phyloP scores from a whole-genome alignment of 2,797 vertebrate genomes.

The Choloepus didactylus region DNA sequence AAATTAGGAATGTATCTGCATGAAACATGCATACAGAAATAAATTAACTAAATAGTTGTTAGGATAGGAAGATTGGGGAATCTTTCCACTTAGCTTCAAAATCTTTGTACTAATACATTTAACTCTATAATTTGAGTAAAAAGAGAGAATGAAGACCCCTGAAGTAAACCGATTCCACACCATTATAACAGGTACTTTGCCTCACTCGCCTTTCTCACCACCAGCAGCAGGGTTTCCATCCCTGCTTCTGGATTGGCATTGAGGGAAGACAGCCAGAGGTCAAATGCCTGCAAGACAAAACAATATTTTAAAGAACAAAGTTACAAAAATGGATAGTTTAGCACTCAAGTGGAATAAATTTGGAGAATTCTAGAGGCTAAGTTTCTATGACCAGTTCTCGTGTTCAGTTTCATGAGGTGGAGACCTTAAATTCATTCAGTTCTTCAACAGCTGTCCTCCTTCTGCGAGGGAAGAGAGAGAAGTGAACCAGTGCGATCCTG shows the following conservation, averaged over 20 bases:
- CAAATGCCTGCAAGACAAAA: background rate
- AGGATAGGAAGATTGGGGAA: background rate
- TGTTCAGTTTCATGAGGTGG: background rate
- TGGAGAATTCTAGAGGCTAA: background rate
- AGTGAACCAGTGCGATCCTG: background rate
- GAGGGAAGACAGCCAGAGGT: background rate
- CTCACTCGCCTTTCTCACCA: background rate
- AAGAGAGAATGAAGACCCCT: background rate
- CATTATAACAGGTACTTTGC: too few species aligned
- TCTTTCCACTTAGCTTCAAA: constrained; percentile 36
- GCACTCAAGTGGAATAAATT: background rate
- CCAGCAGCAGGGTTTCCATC: background rate
- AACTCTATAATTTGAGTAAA: constrained; percentile 27
- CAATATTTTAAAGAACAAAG: constrained; percentile 1
- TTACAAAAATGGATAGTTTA: background rate
- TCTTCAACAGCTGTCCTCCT: background rate
- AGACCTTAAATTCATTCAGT: background rate
- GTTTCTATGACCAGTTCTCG: background rate
- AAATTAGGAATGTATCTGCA: background rate
- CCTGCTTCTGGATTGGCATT: background rate
- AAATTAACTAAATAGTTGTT: background rate
- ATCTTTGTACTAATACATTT: background rate
- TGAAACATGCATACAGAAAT: background rate
- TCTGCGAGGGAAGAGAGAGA: background rate
- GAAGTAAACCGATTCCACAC: background rate